These are phyloP conservation scores for Mizuhopecten yessoensis DNA, from an alignment of 1,140 invertebrate genomes.

Conservation along the genomic window DNA sequence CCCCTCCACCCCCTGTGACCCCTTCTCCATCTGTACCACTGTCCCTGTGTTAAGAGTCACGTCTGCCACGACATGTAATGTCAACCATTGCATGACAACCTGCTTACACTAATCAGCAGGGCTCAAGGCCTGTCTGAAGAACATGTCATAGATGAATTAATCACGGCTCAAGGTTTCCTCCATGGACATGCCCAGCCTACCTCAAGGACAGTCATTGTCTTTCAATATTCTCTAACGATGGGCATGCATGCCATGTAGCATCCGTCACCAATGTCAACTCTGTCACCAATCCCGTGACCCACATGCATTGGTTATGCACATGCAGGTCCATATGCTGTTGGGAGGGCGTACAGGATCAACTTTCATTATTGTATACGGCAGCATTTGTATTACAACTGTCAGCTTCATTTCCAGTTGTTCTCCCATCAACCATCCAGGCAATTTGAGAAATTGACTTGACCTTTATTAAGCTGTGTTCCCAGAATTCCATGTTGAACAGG, in stretches of 20 bases:
- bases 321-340: conserved; percentile 31
- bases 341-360: not conserved
- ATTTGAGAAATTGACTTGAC: no score
- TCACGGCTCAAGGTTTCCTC: conserved; percentile 20
- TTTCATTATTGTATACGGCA: not conserved
- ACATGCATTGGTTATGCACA: not conserved
- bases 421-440: not conserved
- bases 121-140: conserved; percentile 11
- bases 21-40: not conserved
- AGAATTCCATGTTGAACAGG: no score
- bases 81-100: not conserved
- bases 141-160: not conserved
- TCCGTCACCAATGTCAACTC: not conserved
- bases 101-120: not conserved
- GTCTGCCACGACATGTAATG: not conserved
- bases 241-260: conserved; percentile 7
- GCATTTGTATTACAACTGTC: not conserved
- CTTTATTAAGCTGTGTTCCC: no score
- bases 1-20: no score
- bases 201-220: conserved; percentile 29
- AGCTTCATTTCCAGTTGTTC: not conserved
- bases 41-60: not conserved
- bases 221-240: not conserved
- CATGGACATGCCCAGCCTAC: not conserved
- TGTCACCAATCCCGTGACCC: not conserved